phyloP scores from a whole-genome alignment of 2,888 invertebrate species.

The Drosophila sordidula region DNA sequence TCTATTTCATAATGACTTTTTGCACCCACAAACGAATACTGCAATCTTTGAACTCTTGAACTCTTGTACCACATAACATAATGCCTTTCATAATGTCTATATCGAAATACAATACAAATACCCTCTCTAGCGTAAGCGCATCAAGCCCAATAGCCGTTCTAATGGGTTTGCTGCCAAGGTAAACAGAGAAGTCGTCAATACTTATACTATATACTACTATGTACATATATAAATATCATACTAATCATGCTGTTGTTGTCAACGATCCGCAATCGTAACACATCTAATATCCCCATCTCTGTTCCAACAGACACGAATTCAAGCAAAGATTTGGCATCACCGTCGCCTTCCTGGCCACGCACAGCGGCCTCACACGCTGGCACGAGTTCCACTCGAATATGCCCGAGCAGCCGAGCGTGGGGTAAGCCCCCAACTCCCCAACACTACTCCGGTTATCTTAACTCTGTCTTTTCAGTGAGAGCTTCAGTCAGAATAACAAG shows the following conservation, averaged over 20 bases:
- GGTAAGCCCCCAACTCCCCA: constrained; percentile 72
- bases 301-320: constrained; percentile 89
- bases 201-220: constrained; percentile 13
- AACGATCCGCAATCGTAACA: not conserved
- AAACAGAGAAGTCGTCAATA: constrained; percentile 85
- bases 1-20: constrained; percentile 61
- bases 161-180: constrained; percentile 97
- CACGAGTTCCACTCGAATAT: constrained; percentile 89
- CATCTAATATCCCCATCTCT: constrained; percentile 34
- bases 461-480: constrained; percentile 86
- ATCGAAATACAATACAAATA: constrained; percentile 57
- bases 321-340: constrained; percentile 93
- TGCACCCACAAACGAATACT: constrained; percentile 68
- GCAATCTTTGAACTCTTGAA: constrained; percentile 55
- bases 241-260: constrained; percentile 2
- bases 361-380: constrained; percentile 96
- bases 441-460: not conserved
- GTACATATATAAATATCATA: constrained; percentile 21
- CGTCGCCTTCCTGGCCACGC: constrained; percentile 94
- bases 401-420: constrained; percentile 84
- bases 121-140: constrained; percentile 89
- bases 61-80: constrained; percentile 68
- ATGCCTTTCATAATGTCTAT: constrained; percentile 66
- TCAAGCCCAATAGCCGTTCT: constrained; percentile 95
- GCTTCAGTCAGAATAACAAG: constrained; percentile 90